Conservation (phyloP, 37 sponge, comb jelly and placozoan genomes). For the Theonella swinhoei region DNA sequence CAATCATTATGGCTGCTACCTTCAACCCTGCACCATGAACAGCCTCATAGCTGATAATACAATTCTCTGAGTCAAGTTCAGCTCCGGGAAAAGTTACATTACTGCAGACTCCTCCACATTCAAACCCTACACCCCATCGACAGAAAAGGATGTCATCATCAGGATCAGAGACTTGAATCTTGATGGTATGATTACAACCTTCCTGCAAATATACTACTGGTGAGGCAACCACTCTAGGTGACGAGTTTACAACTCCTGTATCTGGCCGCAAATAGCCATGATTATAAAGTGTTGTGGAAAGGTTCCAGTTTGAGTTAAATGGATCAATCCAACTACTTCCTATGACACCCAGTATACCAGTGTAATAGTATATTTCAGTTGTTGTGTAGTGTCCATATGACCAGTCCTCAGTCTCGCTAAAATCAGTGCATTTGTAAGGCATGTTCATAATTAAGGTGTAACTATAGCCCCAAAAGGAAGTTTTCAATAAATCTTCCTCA, state of each 20-base stretch:
- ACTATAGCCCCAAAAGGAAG: constrained; percentile 3
- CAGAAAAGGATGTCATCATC: constrained; percentile 43
- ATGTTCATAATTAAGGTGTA: constrained; percentile 3
- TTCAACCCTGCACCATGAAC: constrained; percentile 6
- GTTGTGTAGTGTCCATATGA: constrained; percentile 27
- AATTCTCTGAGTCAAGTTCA: constrained; percentile 13
- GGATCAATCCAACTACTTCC: constrained; percentile 25
- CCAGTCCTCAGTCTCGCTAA: constrained; percentile 53
- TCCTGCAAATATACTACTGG: constrained; percentile 45
- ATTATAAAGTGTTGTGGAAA: constrained; percentile 30
- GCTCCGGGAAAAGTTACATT: constrained; percentile 55
- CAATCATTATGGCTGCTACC: constrained; percentile 49
- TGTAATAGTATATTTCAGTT: constrained; percentile 4
- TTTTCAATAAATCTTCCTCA: constrained; percentile 10
- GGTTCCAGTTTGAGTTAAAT: constrained; percentile 32
- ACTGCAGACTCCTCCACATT: constrained; percentile 56
- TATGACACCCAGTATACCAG: constrained; percentile 21
- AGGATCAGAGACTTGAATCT: constrained; percentile 35
- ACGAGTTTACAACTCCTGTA: constrained; percentile 57
- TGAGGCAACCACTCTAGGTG: constrained; percentile 47
- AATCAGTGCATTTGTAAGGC: constrained; percentile 45
- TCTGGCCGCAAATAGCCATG: too few species aligned
- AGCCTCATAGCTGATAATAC: constrained; percentile 27
- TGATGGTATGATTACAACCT: constrained; percentile 60
- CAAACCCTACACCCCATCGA: constrained; percentile 38